These are phyloP conservation scores for Urocolius indicus DNA, from an alignment of 2,113 vertebrate species.

Conservation along the genomic window DNA sequence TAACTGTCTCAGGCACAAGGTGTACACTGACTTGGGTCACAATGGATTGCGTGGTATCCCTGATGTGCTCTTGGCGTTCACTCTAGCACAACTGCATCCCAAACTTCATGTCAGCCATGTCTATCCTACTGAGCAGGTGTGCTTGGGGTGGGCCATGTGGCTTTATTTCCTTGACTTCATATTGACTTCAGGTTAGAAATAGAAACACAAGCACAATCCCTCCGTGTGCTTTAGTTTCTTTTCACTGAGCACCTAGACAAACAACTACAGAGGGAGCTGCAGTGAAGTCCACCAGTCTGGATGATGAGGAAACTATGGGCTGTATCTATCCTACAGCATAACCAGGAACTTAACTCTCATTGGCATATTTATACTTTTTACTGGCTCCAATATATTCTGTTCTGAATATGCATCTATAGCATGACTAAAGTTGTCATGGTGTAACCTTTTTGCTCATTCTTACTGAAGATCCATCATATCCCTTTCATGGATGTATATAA, in stretches of 20 bases:
- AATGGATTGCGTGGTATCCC: background rate
- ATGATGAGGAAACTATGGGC: background rate
- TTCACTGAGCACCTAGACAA: background rate
- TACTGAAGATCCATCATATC: background rate
- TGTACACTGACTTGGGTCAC: fast-evolving
- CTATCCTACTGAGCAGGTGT: too few relatives aligned
- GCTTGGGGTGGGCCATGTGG: background rate
- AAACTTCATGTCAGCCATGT: fast-evolving
- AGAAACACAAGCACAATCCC: background rate
- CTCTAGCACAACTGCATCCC: fast-evolving
- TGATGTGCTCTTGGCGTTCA: fast-evolving
- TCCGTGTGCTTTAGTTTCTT: background rate
- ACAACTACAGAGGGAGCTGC: background rate
- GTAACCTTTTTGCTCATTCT: background rate
- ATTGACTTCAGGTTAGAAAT: background rate
- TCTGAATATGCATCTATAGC: background rate
- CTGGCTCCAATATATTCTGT: background rate
- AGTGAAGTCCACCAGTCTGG: background rate
- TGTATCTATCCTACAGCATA: background rate
- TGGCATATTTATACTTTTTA: background rate
- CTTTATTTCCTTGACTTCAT: background rate
- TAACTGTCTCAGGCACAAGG: fast-evolving
- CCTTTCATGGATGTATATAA: background rate
- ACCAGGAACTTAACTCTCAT: background rate
- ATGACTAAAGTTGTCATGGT: background rate